A percentile compares a stretch with the other conserved stretches of the same genome.
phyloP scores from a whole-genome alignment of 2,888 invertebrate genomes.

The Tetrapedia diversipes region DNA sequence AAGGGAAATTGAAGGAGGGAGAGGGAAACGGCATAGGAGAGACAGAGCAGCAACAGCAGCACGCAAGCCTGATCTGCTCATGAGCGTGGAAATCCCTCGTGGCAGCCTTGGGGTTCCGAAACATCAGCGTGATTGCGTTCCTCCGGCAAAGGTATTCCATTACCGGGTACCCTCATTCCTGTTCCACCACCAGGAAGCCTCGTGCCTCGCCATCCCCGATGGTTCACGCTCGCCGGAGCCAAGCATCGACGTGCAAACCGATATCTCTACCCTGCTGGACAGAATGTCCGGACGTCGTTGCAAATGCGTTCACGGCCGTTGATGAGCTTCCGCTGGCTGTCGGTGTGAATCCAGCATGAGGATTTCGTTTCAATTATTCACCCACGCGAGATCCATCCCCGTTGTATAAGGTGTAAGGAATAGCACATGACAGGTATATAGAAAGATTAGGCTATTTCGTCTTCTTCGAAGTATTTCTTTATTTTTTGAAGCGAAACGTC shows the following conservation, averaged over 20 bases:
- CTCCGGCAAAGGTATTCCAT: slow-evolving; percentile 81
- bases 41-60: slow-evolving; percentile 67
- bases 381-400: no score
- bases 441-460: no score
- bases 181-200: slow-evolving; percentile 62
- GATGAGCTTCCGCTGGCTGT: slow-evolving; percentile 17
- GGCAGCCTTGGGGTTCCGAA: slow-evolving; percentile 81
- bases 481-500: no score
- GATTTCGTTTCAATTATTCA: slow-evolving; percentile 13
- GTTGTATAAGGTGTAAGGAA: no score
- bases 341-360: not conserved
- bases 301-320: slow-evolving; percentile 45
- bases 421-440: no score
- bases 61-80: slow-evolving; percentile 81
- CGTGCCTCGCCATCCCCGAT: slow-evolving; percentile 45
- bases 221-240: slow-evolving; percentile 37
- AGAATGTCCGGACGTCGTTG: slow-evolving; percentile 37
- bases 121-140: slow-evolving; percentile 83
- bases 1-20: slow-evolving; percentile 49
- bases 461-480: no score
- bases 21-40: slow-evolving; percentile 53
- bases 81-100: slow-evolving; percentile 82
- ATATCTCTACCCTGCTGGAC: slow-evolving; percentile 54
- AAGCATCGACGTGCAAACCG: slow-evolving; percentile 64
- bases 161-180: slow-evolving; percentile 76